These are phyloP conservation scores for Apamea anceps DNA, from an alignment of 2,888 invertebrate genomes.

Conservation along the genomic window DNA sequence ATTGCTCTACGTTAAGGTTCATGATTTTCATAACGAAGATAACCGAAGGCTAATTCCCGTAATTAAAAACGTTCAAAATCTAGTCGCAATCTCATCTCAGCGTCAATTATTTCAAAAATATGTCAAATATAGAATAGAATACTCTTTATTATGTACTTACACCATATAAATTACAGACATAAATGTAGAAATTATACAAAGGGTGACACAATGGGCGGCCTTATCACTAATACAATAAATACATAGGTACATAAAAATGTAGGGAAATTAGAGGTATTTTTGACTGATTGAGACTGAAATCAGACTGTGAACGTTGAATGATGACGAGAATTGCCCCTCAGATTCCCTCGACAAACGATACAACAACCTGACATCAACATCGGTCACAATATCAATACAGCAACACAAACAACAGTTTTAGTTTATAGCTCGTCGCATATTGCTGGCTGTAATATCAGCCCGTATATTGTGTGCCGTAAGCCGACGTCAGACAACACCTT, in stretches of 20 bases:
- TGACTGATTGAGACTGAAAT: too few species aligned
- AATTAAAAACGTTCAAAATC: background rate
- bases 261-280: too few species aligned
- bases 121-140: too few species aligned
- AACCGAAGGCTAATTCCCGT: background rate
- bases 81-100: too few species aligned
- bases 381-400: slow-evolving; percentile 33
- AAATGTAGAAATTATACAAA: too few species aligned
- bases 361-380: background rate
- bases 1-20: background rate
- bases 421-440: slow-evolving; percentile 55
- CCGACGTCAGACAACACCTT: slow-evolving; percentile 88
- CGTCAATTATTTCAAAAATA: background rate
- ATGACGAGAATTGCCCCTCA: background rate
- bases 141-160: too few species aligned
- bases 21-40: too few species aligned
- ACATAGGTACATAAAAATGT: too few species aligned
- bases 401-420: slow-evolving; percentile 47
- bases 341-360: background rate
- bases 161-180: too few species aligned
- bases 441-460: slow-evolving; percentile 60
- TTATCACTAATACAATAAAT: too few species aligned
- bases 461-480: slow-evolving; percentile 77
- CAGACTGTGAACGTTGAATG: background rate
- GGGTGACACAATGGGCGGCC: too few species aligned